These are phyloP conservation scores for Adelges cooleyi DNA, from an alignment of 1,140 invertebrate species.

Conservation along the genomic window DNA sequence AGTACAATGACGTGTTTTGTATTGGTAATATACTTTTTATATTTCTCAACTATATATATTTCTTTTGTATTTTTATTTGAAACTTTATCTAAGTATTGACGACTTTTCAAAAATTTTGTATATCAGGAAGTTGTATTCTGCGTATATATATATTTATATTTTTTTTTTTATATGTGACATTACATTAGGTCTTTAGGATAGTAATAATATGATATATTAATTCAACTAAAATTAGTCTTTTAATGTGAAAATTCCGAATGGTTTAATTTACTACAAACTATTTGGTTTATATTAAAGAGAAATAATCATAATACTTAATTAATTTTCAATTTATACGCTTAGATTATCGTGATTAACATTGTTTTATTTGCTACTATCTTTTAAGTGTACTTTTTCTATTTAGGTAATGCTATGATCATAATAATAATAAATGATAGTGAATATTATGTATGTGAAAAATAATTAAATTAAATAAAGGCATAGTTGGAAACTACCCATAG, in stretches of 20 bases:
- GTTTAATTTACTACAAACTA: not conserved
- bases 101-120: conserved; percentile 18
- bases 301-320: too few relatives aligned
- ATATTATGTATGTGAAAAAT: too few relatives aligned
- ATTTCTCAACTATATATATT: conserved; percentile 26
- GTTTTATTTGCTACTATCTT: too few relatives aligned
- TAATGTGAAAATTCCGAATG: not conserved
- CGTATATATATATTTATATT: too few relatives aligned
- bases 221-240: not conserved
- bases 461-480: too few relatives aligned
- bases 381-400: too few relatives aligned
- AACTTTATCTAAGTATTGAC: conserved; percentile 18
- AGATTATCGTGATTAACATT: too few relatives aligned
- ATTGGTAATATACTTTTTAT: conserved; percentile 29
- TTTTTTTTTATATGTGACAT: conserved; percentile 1
- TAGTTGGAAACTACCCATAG: too few relatives aligned
- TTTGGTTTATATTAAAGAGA: too few relatives aligned
- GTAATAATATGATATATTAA: not conserved
- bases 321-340: too few relatives aligned
- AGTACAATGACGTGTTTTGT: conserved; percentile 28
- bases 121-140: not conserved
- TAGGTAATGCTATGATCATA: too few relatives aligned
- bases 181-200: conserved; percentile 13
- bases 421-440: too few relatives aligned
- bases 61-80: conserved; percentile 23